Evolutionary conservation across 1,140 invertebrate genomes (phyloP).

Genomic region (Drosophila fuyamai): DNA sequence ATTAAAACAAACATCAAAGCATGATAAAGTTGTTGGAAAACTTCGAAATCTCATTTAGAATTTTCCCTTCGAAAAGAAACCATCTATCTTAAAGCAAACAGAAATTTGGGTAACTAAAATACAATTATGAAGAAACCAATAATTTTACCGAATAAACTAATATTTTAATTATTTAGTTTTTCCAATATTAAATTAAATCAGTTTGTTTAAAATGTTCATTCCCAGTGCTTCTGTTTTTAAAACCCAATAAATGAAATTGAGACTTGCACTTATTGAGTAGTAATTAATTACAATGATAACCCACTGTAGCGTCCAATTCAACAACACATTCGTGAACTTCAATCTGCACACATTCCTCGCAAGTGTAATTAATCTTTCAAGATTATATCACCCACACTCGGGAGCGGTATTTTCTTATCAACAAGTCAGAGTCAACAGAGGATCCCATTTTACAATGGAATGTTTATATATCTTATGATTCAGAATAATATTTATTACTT

Average conservation of each 20-base stretch:
- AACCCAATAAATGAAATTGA: too few relatives aligned
- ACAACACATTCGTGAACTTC: slow-evolving; percentile 24
- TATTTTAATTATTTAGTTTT: too few relatives aligned
- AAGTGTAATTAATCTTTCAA: slow-evolving; percentile 30
- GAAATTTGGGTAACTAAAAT: too few relatives aligned
- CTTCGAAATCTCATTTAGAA: too few relatives aligned
- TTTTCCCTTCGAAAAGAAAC: too few relatives aligned
- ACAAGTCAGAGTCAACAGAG: slow-evolving; percentile 5
- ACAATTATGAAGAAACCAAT: too few relatives aligned
- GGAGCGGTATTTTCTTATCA: slow-evolving; percentile 20
- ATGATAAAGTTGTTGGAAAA: not conserved
- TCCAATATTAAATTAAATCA: too few relatives aligned
- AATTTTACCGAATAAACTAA: too few relatives aligned
- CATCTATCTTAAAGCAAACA: too few relatives aligned
- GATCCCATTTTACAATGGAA: not conserved
- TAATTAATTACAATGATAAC: slow-evolving; percentile 23
- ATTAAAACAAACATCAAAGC: not conserved
- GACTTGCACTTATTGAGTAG: not conserved
- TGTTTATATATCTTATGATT: not conserved
- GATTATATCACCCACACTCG: slow-evolving; percentile 24
- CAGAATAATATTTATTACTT: too few relatives aligned
- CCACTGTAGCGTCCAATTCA: not conserved
- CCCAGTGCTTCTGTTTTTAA: too few relatives aligned
- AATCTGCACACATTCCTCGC: slow-evolving; percentile 20
- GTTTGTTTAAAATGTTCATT: too few relatives aligned